These are phyloP conservation scores for Nautilus pompilius DNA, from an alignment of 1,140 invertebrate species.

Conservation along the genomic window DNA sequence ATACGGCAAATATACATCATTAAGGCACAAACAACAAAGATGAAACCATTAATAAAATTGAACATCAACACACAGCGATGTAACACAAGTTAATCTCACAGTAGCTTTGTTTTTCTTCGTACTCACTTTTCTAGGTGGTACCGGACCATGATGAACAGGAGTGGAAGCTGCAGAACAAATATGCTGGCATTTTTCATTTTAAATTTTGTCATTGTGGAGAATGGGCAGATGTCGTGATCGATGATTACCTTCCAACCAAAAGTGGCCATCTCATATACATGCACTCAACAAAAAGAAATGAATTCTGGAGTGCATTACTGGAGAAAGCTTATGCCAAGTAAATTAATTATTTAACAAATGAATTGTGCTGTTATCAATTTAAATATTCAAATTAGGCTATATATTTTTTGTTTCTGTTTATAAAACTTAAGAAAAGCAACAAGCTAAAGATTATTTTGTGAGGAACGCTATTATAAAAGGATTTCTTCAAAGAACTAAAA, in stretches of 20 bases:
- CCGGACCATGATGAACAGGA: slow-evolving; percentile 51
- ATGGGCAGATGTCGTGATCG: slow-evolving; percentile 73
- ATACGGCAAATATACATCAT: too few species aligned
- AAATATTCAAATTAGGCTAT: too few species aligned
- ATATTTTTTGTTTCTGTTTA: not conserved
- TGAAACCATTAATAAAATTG: too few species aligned
- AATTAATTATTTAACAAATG: slow-evolving; percentile 7
- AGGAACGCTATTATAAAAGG: not conserved
- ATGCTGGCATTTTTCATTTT: slow-evolving; percentile 64
- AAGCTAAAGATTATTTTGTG: not conserved
- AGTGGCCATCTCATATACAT: slow-evolving; percentile 41
- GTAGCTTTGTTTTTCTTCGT: not conserved
- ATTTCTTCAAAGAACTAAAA: not conserved
- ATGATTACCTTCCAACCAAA: slow-evolving; percentile 68
- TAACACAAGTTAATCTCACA: too few species aligned
- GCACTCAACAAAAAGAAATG: slow-evolving; percentile 56
- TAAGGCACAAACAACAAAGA: too few species aligned
- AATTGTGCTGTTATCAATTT: too few species aligned
- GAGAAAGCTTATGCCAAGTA: slow-evolving; percentile 77
- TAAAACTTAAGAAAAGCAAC: not conserved
- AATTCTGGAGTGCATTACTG: slow-evolving; percentile 94
- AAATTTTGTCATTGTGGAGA: slow-evolving; percentile 74
- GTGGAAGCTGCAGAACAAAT: slow-evolving; percentile 40
- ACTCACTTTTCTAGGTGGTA: slow-evolving; percentile 35
- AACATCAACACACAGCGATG: too few species aligned